phyloP scores from a whole-genome alignment of 2,113 vertebrate species.

The Glaucidium brasilianum region DNA sequence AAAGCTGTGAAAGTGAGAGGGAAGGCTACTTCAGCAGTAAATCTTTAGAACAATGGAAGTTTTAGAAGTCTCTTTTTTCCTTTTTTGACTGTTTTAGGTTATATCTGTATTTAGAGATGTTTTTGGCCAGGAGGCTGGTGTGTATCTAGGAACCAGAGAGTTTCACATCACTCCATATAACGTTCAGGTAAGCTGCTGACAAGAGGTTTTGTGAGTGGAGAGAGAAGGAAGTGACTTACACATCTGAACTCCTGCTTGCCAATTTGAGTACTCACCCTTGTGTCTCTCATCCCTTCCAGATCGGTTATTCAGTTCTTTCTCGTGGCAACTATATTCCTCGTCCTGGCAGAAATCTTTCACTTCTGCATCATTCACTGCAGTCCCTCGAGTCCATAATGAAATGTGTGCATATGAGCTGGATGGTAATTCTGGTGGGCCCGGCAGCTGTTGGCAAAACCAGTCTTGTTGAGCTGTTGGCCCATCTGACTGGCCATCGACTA shows the following conservation, averaged over 20 bases:
- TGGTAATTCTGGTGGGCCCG: slow-evolving; percentile 93
- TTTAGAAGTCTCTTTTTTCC: not conserved
- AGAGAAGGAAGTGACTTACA: not conserved
- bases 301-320: slow-evolving; percentile 90
- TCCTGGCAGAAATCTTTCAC: slow-evolving; percentile 79
- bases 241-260: not conserved
- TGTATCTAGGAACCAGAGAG: slow-evolving; percentile 84
- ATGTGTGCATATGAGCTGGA: slow-evolving; percentile 96
- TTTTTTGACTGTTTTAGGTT: slow-evolving; percentile 72
- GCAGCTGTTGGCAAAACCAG: slow-evolving; percentile 92
- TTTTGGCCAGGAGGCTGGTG: slow-evolving; percentile 80
- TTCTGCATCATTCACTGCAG: slow-evolving; percentile 87
- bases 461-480: slow-evolving; percentile 88
- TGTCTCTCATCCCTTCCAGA: slow-evolving; percentile 63
- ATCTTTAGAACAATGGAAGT: not conserved
- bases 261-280: not conserved
- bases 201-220: not conserved
- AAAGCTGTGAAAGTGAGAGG: not conserved
- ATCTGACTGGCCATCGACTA: slow-evolving; percentile 88
- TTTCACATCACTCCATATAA: slow-evolving; percentile 91
- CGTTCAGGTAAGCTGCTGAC: slow-evolving; percentile 82
- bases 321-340: slow-evolving; percentile 79
- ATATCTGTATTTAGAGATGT: slow-evolving; percentile 83
- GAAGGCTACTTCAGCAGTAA: not conserved
- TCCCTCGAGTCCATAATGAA: slow-evolving; percentile 94